A percentile compares a stretch with the other conserved stretches of the same genome.
Evolutionary conservation across 2,113 vertebrate genomes (phyloP).

Genomic region (Petrocephalus zakoni): DNA sequence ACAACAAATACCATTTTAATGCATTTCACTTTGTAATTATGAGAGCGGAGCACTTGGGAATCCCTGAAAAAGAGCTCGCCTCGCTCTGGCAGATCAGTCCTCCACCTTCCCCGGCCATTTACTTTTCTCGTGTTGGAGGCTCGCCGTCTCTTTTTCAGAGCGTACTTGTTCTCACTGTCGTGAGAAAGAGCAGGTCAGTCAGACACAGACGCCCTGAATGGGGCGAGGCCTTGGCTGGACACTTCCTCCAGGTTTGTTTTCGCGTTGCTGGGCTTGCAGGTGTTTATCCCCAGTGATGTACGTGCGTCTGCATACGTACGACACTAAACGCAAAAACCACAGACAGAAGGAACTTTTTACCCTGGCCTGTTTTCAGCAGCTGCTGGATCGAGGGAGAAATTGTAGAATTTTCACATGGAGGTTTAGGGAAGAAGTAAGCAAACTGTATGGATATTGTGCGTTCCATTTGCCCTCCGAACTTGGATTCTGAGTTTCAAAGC

Average conservation of each 20-base stretch:
- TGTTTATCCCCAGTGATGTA: slow-evolving; percentile 40
- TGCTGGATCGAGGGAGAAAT: slow-evolving; percentile 43
- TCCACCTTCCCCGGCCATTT: slow-evolving; percentile 56
- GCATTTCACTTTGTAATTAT: slow-evolving; percentile 57
- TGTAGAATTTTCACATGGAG: slow-evolving; percentile 34
- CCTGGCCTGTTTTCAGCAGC: no score
- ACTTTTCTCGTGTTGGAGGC: slow-evolving; percentile 63
- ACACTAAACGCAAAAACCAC: slow-evolving; percentile 26
- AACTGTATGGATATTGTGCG: slow-evolving; percentile 30
- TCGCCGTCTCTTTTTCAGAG: slow-evolving; percentile 65
- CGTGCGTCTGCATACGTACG: slow-evolving; percentile 37
- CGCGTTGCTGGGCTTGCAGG: slow-evolving; percentile 28
- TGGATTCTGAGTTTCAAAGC: no score
- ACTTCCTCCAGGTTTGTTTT: slow-evolving; percentile 13
- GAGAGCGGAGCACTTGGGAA: slow-evolving; percentile 54
- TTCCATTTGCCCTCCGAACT: no score
- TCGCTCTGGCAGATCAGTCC: slow-evolving; percentile 44
- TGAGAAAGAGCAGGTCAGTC: slow-evolving; percentile 75
- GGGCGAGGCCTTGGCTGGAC: slow-evolving; percentile 53
- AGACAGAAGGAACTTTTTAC: slow-evolving; percentile 40
- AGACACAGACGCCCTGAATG: slow-evolving; percentile 68
- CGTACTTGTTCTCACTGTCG: slow-evolving; percentile 72
- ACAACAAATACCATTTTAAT: slow-evolving; percentile 63
- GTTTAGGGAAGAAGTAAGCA: slow-evolving; percentile 24
- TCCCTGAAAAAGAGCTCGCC: slow-evolving; percentile 32